Evolutionary conservation across 2,888 invertebrate genomes (phyloP).

Genomic region (Pseudanteris insignis): DNA sequence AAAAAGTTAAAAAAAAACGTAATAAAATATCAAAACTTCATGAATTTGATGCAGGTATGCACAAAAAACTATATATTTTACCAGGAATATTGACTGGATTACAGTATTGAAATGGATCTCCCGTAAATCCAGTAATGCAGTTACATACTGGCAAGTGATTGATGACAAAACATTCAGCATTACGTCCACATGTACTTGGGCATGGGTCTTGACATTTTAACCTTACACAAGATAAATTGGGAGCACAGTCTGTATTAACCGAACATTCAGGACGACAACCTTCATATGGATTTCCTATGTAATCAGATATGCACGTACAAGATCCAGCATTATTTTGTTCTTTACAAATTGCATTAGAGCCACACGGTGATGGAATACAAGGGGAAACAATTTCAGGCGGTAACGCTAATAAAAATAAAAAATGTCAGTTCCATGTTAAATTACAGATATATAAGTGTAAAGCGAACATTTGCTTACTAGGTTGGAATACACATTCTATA

Average conservation of each 20-base stretch:
- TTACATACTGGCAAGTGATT: slow-evolving; percentile 74
- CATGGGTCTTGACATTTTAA: slow-evolving; percentile 85
- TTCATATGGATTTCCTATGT: too few species aligned
- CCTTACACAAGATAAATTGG: slow-evolving; percentile 78
- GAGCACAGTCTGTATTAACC: slow-evolving; percentile 78
- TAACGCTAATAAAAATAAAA: slow-evolving; percentile 8
- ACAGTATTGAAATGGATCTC: slow-evolving; percentile 67
- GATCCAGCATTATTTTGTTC: slow-evolving; percentile 78
- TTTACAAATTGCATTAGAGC: slow-evolving; percentile 78
- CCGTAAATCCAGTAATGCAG: slow-evolving; percentile 64
- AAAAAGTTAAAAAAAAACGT: too few species aligned
- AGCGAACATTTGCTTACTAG: slow-evolving; percentile 50
- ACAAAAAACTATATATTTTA: too few species aligned
- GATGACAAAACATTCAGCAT: slow-evolving; percentile 78
- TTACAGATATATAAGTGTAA: background rate
- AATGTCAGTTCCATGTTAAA: background rate
- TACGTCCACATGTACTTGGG: slow-evolving; percentile 79
- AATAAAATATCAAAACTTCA: too few species aligned
- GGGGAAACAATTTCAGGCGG: slow-evolving; percentile 52
- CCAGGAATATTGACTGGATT: slow-evolving; percentile 26
- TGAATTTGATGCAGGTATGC: too few species aligned
- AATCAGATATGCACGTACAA: slow-evolving; percentile 80
- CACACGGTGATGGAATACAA: slow-evolving; percentile 78
- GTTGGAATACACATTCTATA: slow-evolving; percentile 68
- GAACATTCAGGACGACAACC: slow-evolving; percentile 83